Conservation (phyloP, 2,113 vertebrate genomes). For the Tupaia chinensis region DNA sequence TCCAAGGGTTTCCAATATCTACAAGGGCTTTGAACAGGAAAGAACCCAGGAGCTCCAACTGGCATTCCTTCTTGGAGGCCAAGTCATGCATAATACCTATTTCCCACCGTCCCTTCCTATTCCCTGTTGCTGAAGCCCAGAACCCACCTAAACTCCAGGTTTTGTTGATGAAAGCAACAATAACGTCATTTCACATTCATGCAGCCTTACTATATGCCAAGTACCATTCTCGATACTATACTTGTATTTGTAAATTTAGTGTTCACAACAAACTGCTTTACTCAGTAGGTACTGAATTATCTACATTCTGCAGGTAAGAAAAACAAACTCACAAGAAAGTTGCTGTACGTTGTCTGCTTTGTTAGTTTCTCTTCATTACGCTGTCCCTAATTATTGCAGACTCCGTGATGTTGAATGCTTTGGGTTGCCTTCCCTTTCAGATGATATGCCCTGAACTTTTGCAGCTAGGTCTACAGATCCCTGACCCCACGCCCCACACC, state of each 20-base stretch:
- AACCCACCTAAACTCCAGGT: not conserved
- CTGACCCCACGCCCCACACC: not conserved
- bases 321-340: not conserved
- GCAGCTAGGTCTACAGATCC: not conserved
- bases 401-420: not conserved
- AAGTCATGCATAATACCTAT: not conserved
- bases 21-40: not conserved
- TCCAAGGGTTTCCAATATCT: not conserved
- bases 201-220: not conserved
- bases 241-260: not conserved
- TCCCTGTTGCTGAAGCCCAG: not conserved
- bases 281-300: not conserved
- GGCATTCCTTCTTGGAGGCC: not conserved
- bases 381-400: not conserved
- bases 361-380: not conserved
- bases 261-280: not conserved
- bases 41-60: not conserved
- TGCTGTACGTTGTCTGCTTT: not conserved
- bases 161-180: conserved; percentile 14
- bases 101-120: not conserved
- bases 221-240: not conserved
- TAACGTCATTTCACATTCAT: not conserved
- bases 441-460: not conserved
- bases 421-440: not conserved
- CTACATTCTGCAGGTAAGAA: not conserved